Evolutionary conservation across 2,888 invertebrate genomes (phyloP), one percentile per base, ranked within the genome.

Genomic region (Melipona bicolor): DNA sequence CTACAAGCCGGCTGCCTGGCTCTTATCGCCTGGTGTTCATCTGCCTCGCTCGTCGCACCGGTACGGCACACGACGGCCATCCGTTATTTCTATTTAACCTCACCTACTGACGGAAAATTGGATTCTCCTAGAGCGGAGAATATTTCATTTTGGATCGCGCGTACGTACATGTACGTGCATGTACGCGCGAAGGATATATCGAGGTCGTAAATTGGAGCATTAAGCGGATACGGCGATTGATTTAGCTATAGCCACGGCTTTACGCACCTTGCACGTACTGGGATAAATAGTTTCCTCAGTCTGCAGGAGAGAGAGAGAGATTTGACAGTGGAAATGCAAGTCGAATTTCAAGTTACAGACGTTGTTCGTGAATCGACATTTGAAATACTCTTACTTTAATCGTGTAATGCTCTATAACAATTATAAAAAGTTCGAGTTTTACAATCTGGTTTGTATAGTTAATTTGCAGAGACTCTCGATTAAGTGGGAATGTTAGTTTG

Each of bases 21-120:
- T n/a, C 84, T 90, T 89, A 89, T 88, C 88, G 54, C 27, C 9
- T 24, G 74, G n/a, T 62, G 85, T 74, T 87, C 82, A 87, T 88
- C 86, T 59, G 61, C 70, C 24, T 70, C 75, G 71, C 65, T 67
- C 52, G 74, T 61, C 43, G 59, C 69, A 81, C 72, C 50, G n/a
- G 54, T 69, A 67, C 52, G 61, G 32, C 32, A 64, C 71, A 73
- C 73, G 62, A 81, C 79, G 36, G 13, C 65, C 68, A 32, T 86
- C 73, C 67, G 68, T 83, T 76, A 78, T 68, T 65, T 70, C 71
- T 73, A 64, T 86, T 87, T 81, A 80, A 36, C 79, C n/a, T n/a
- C 36, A 32, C 17, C 49, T 69, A 27, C 67, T 50, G 56, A 19
- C 36, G 68, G 21, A 62, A 75, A 74, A 71, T 72, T 75, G 71